Percentiles rank a stretch among this genome's conserved stretches.
Evolutionary conservation across 2,888 invertebrate species (phyloP).

Genomic region (Nephrotoma flavescens): DNA sequence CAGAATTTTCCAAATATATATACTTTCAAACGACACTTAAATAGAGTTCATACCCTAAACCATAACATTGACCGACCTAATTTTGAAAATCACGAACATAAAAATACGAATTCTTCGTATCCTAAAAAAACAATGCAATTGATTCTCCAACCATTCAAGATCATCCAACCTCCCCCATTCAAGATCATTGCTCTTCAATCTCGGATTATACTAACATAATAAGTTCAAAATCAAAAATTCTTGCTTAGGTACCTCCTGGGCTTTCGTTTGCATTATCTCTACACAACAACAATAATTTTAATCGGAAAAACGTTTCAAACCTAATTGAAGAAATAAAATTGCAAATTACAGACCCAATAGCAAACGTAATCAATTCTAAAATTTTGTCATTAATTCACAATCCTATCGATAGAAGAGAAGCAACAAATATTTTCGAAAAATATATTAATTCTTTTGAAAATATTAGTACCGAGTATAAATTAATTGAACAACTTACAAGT

Average conservation of each 20-base stretch:
- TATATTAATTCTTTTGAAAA: not conserved
- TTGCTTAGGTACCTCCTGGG: not conserved
- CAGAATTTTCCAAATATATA: not conserved
- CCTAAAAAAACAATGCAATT: not conserved
- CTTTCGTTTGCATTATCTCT: conserved; percentile 5
- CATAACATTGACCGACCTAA: not conserved
- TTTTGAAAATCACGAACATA: not conserved
- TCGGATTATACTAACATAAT: not conserved
- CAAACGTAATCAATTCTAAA: not conserved
- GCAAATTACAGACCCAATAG: not conserved
- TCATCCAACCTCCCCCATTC: too few species aligned
- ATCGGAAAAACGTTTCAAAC: conserved; percentile 3
- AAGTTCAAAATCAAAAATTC: not conserved
- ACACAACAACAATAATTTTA: conserved; percentile 10
- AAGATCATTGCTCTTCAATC: not conserved
- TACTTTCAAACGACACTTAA: not conserved
- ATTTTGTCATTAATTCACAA: not conserved
- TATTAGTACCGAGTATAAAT: conserved; percentile 5
- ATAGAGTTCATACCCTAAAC: not conserved
- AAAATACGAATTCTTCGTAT: not conserved
- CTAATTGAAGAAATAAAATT: not conserved
- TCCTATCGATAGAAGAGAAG: not conserved
- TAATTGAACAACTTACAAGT: conserved; percentile 6
- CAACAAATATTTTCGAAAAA: not conserved
- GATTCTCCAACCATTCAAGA: too few species aligned